Conservation (phyloP, 2,113 vertebrate genomes). For the Galbula dea region DNA sequence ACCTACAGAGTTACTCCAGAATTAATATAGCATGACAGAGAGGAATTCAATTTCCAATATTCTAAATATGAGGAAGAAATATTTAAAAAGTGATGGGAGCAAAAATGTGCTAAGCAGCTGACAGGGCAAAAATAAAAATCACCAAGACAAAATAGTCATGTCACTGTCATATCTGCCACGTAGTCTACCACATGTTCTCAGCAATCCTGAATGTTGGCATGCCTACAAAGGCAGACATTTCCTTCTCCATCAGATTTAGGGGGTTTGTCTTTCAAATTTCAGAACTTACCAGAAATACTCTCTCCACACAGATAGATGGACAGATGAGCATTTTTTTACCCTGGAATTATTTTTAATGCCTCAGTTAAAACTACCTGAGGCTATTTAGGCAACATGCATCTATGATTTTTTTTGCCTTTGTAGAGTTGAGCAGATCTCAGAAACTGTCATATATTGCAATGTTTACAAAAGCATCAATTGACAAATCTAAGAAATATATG, state of each 20-base stretch:
- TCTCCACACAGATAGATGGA: not conserved
- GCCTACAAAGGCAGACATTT: not conserved
- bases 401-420: not conserved
- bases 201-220: not conserved
- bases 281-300: not conserved
- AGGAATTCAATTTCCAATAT: not conserved
- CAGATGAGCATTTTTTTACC: not conserved
- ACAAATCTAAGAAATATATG: not conserved
- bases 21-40: not conserved
- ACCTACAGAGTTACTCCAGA: not conserved
- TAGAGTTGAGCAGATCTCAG: not conserved
- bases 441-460: not conserved
- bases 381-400: not conserved
- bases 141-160: not conserved
- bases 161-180: not conserved
- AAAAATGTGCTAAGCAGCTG: not conserved
- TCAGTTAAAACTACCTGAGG: not conserved
- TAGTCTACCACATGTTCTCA: not conserved
- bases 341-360: conserved; percentile 1
- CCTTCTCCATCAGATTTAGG: not conserved
- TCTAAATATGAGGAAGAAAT: not conserved
- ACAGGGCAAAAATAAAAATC: not conserved
- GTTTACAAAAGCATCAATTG: not conserved
- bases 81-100: not conserved
- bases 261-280: not conserved